Base-by-base conservation (phyloP, 2,888 invertebrate species). In the Caenorhabditis imperialis region DNA sequence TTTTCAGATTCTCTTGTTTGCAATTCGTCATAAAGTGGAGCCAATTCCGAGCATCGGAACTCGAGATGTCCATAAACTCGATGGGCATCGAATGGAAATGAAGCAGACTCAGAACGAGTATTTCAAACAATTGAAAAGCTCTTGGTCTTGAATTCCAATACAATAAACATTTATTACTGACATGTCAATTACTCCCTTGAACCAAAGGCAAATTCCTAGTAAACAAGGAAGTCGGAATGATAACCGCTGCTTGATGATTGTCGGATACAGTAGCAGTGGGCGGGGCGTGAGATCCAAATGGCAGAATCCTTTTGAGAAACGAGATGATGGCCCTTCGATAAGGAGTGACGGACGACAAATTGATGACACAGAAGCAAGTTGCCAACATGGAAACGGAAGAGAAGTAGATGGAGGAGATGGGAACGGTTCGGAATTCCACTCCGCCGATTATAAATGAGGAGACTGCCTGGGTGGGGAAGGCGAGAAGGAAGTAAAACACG, bases 281-380 rank as follows among this genome's bases (percentile, higher is more conserved):
- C 10, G 61, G 30, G 14, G 16, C 44, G 2, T 3, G 1, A 18
- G 61, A 51, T 3, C 42, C 30, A 16, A 30, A 14, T 12, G 44
- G 33, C 6, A 50, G 12, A 2, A 51, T 5, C n/a, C 51, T 14
- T n/a, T 8, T 44, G 37, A 61, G 44, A 10, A 61, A 20, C 5
- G 16, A 35, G 4, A 44, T 12, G 7, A 61, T 30, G 6, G 61
- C 61, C 25, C 44, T 51, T 7, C 69, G 53, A 53, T 54, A 69
- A 14, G 69, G 69, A 14, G 54, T 40, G 7, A 69, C 50, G 23
- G 69, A 60, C 4, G 35, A 1, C 18, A 69, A n/a, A 38, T 69
- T 69, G 45, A 69, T 69, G 7, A 54, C 18, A 35, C 60, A 60
- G 25, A 54, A 69, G 2, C 47, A 3, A 7, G 42, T 53, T 7